A percentile compares a stretch with the other conserved stretches of the same genome.
These are phyloP conservation scores for Calidris pygmaea DNA, from an alignment of 2,113 vertebrate species.

Conservation along the genomic window DNA sequence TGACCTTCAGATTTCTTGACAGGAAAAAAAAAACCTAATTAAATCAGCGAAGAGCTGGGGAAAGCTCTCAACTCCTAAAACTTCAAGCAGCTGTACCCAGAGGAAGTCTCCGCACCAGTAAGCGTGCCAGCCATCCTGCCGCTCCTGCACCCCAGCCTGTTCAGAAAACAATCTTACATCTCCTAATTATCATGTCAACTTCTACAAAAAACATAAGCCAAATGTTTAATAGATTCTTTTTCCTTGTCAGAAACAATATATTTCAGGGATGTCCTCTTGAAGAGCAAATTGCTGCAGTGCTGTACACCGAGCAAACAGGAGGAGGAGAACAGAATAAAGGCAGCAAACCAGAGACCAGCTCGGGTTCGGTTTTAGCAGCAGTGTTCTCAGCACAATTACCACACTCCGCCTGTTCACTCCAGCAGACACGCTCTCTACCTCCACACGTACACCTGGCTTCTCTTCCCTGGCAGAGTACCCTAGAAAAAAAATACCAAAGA, in stretches of 20 bases:
- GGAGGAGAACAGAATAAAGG: neutral
- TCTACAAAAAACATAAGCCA: neutral
- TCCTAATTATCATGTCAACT: neutral
- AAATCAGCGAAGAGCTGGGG: conserved; percentile 38
- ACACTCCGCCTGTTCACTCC: neutral
- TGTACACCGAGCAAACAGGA: neutral
- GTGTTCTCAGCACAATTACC: neutral
- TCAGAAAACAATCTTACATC: neutral
- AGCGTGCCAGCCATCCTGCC: neutral
- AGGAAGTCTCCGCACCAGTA: neutral
- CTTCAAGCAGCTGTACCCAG: neutral
- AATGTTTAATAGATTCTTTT: neutral
- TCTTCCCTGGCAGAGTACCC: neutral
- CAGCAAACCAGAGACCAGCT: neutral
- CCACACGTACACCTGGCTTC: neutral
- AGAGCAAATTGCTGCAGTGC: neutral
- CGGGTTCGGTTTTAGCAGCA: neutral
- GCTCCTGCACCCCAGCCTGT: neutral
- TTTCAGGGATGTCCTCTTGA: neutral
- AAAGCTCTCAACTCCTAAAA: neutral
- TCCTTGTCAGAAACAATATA: conserved; percentile 16
- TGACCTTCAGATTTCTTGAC: conserved; percentile 44
- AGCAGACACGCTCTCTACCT: neutral
- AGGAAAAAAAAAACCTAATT: conserved; percentile 24
- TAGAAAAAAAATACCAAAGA: neutral